Evolutionary conservation across 2,888 invertebrate species (phyloP).

Genomic region (Chrysolina americana): DNA sequence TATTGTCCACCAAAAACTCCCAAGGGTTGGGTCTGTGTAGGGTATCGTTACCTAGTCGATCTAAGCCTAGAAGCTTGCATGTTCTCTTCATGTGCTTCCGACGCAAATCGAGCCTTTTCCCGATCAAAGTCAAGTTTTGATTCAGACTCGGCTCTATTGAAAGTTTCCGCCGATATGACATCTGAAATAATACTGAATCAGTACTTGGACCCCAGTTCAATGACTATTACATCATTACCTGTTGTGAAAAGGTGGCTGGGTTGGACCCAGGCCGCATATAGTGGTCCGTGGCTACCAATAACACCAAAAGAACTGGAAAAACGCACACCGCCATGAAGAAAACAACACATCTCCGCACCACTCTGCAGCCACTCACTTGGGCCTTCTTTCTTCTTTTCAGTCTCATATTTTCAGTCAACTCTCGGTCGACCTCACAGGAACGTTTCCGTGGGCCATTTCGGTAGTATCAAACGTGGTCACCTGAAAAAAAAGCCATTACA

Average conservation of each 20-base stretch:
- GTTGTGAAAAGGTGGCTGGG: conserved; percentile 53
- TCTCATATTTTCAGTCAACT: conserved; percentile 62
- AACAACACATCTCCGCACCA: conserved; percentile 73
- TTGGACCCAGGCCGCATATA: conserved; percentile 72
- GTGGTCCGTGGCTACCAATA: conserved; percentile 76
- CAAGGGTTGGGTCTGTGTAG: conserved; percentile 84
- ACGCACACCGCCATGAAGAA: conserved; percentile 76
- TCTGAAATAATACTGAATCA: conserved; percentile 38
- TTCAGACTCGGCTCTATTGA: conserved; percentile 40
- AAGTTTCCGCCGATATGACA: conserved; percentile 30
- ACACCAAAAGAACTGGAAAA: conserved; percentile 74
- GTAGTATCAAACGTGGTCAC: background rate
- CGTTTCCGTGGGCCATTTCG: background rate
- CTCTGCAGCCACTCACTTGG: conserved; percentile 64
- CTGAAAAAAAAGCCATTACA: background rate
- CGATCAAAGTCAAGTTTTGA: conserved; percentile 75
- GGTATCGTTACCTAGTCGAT: conserved; percentile 73
- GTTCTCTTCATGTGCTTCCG: conserved; percentile 74
- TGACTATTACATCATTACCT: conserved; percentile 36
- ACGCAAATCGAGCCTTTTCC: conserved; percentile 74
- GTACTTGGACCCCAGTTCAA: too few relatives aligned
- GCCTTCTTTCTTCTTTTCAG: conserved; percentile 69
- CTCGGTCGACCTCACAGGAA: conserved; percentile 2
- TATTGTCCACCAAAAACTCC: conserved; percentile 87
- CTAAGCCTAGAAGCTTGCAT: conserved; percentile 75